Percentiles rank a stretch among this genome's conserved stretches.
Conservation (phyloP, 1,140 invertebrate genomes). For the Papilio helenus region DNA sequence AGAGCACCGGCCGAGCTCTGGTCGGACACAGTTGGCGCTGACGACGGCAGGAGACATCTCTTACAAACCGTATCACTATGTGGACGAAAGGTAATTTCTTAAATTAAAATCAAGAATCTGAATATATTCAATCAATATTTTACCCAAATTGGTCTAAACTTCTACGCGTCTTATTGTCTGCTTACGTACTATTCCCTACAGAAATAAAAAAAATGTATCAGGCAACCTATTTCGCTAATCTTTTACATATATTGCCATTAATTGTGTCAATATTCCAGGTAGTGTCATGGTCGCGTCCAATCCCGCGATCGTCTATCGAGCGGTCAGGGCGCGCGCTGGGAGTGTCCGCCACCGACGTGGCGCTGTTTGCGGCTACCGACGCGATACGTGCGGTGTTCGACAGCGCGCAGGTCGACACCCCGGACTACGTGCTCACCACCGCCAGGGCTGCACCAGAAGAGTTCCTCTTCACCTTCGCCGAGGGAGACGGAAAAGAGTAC, state of each 20-base stretch:
- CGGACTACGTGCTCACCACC: slow-evolving; percentile 83
- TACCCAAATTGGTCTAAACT: no score
- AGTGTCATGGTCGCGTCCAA: slow-evolving; percentile 88
- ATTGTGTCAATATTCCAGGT: slow-evolving; percentile 69
- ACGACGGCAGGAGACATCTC: slow-evolving; percentile 81
- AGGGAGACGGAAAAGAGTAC: slow-evolving; percentile 80
- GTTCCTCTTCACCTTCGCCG: slow-evolving; percentile 79
- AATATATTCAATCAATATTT: not conserved
- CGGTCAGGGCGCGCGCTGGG: slow-evolving; percentile 85
- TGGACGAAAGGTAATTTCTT: slow-evolving; percentile 85
- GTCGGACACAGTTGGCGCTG: slow-evolving; percentile 65
- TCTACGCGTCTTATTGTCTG: no score
- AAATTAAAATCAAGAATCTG: not conserved
- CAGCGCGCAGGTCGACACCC: slow-evolving; percentile 79
- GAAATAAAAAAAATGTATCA: no score
- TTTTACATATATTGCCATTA: no score
- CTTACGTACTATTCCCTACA: no score
- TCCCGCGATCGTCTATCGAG: slow-evolving; percentile 79
- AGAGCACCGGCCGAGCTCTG: slow-evolving; percentile 68
- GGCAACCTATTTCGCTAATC: no score
- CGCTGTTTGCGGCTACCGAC: slow-evolving; percentile 85
- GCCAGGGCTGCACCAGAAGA: slow-evolving; percentile 80
- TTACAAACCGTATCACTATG: slow-evolving; percentile 88
- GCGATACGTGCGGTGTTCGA: slow-evolving; percentile 86
- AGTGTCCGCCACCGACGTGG: slow-evolving; percentile 87